Conservation (phyloP, 2,888 invertebrate genomes). For the Oscheius sp. region DNA sequence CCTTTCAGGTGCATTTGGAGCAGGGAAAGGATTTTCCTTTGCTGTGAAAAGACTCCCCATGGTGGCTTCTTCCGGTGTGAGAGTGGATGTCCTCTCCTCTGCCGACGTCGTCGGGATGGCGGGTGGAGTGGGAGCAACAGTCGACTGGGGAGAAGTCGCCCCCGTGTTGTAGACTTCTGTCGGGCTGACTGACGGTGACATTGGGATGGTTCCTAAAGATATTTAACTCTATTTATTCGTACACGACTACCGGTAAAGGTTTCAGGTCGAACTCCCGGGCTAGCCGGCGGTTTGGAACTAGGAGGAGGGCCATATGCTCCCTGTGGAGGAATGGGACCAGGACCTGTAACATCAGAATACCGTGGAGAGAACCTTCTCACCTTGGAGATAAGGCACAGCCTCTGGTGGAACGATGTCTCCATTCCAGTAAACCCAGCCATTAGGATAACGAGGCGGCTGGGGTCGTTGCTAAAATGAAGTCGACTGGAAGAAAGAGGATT, state of each 20-base stretch:
- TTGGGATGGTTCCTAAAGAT: conserved; percentile 17
- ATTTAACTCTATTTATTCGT: not conserved
- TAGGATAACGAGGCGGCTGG: not conserved
- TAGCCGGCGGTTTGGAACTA: not conserved
- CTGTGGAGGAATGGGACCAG: conserved; percentile 30
- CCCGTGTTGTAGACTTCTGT: not conserved
- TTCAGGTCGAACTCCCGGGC: conserved; percentile 15
- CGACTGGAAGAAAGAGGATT: not conserved
- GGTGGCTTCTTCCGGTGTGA: conserved; percentile 23
- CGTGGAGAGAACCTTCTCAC: not conserved
- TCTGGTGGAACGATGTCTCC: conserved; percentile 19
- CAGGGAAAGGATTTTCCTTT: conserved; percentile 13
- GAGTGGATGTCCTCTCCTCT: not conserved
- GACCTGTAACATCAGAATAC: not conserved
- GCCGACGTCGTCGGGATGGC: not conserved
- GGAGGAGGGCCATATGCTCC: conserved; percentile 26
- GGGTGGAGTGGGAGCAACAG: not conserved
- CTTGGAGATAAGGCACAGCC: conserved; percentile 25
- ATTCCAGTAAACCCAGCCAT: conserved; percentile 29
- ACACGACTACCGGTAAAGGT: conserved; percentile 17
- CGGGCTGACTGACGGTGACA: conserved; percentile 14
- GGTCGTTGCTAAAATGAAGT: not conserved
- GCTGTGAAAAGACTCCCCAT: conserved; percentile 25
- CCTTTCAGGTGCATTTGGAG: not conserved
- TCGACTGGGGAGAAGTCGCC: not conserved